Evolutionary conservation across 2,888 invertebrate species (phyloP).

Genomic region (Bhutanitis thaidina): DNA sequence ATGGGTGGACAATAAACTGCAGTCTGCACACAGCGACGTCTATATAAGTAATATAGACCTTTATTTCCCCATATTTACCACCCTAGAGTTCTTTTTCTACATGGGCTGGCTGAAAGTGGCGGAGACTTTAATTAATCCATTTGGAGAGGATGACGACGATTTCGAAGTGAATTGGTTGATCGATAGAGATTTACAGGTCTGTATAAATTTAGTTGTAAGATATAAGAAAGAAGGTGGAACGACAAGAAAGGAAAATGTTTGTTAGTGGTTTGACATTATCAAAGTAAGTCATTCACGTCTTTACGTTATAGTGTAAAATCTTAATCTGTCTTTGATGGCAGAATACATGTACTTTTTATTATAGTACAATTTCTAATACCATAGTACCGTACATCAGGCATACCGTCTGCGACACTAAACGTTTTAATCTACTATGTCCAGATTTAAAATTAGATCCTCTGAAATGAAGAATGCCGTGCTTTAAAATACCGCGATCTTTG

Average conservation of each 20-base stretch:
- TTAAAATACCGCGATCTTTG: too few relatives aligned
- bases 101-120: slow-evolving; percentile 97
- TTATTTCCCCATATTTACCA: slow-evolving; percentile 94
- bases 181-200: slow-evolving; percentile 91
- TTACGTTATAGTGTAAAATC: too few relatives aligned
- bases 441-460: too few relatives aligned
- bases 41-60: slow-evolving; percentile 85
- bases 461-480: too few relatives aligned
- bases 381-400: too few relatives aligned
- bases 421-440: too few relatives aligned
- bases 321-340: too few relatives aligned
- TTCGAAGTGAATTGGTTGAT: slow-evolving; percentile 97
- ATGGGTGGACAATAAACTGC: slow-evolving; percentile 84
- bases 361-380: too few relatives aligned
- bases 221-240: too few relatives aligned
- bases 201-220: slow-evolving; percentile 18
- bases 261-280: not conserved
- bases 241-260: too few relatives aligned
- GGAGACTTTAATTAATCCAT: slow-evolving; percentile 94
- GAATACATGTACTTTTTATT: too few relatives aligned
- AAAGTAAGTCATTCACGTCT: slow-evolving; percentile 1
- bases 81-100: slow-evolving; percentile 92
- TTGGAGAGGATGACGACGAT: slow-evolving; percentile 95
- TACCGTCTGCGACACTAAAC: too few relatives aligned
- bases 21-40: slow-evolving; percentile 38